These are phyloP conservation scores for Turritopsis rubra DNA, from an alignment of 30 jellyfish, hydroid and myxozoan species.

Conservation along the genomic window DNA sequence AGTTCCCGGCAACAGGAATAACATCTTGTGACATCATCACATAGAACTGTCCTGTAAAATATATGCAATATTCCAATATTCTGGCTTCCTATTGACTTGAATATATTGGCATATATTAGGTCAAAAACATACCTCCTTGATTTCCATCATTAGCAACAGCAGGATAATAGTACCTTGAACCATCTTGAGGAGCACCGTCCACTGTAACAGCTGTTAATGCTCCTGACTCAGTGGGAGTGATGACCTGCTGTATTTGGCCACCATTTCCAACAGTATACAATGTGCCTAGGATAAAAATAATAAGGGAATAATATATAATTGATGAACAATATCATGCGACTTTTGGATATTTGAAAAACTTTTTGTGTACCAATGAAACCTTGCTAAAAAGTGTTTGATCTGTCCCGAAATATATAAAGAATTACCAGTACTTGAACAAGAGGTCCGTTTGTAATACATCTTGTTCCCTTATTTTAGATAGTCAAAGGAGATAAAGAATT, in stretches of 20 bases:
- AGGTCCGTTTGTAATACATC: no score
- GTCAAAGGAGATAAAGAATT: no score
- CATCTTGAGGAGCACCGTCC: slow-evolving; percentile 62
- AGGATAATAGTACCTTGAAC: slow-evolving; percentile 88
- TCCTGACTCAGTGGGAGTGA: slow-evolving; percentile 9
- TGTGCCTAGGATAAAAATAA: slow-evolving; percentile 1
- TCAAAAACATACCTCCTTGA: slow-evolving; percentile 86
- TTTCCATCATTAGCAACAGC: slow-evolving; percentile 81
- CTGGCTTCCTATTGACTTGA: not conserved
- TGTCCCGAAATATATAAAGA: no score
- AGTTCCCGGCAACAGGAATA: slow-evolving; percentile 69
- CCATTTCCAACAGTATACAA: slow-evolving; percentile 35
- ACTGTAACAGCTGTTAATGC: slow-evolving; percentile 48
- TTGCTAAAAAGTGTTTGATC: no score
- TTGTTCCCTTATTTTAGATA: no score
- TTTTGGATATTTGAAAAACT: no score
- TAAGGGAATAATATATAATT: no score
- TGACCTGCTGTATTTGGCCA: slow-evolving; percentile 26
- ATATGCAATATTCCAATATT: not conserved
- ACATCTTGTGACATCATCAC: slow-evolving; percentile 96
- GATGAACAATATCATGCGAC: no score
- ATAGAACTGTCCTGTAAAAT: slow-evolving; percentile 95
- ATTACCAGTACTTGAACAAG: no score
- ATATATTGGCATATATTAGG: not conserved
- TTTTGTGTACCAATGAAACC: no score